Percentiles rank a stretch among this genome's conserved stretches.
Conservation (phyloP, 2,888 invertebrate genomes). For the Escarpia spicata region DNA sequence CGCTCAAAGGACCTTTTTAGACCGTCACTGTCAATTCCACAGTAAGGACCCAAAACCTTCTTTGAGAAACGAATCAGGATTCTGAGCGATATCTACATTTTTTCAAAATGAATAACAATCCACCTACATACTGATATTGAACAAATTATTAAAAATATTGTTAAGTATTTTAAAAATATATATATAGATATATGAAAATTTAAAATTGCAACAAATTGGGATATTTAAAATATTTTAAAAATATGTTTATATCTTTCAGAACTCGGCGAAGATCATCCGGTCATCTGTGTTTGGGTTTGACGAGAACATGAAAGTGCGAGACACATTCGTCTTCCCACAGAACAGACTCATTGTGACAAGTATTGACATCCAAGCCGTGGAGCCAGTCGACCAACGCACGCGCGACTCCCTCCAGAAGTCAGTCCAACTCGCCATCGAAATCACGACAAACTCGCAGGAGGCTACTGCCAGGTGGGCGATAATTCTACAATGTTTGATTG, state of each 20-base stretch:
- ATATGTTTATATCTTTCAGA: constrained; percentile 48
- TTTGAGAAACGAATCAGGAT: no score
- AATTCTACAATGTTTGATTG: neutral
- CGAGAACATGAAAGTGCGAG: constrained; percentile 65
- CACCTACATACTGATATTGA: no score
- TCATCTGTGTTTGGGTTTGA: constrained; percentile 68
- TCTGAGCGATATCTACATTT: no score
- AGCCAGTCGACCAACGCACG: constrained; percentile 69
- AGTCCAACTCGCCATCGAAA: constrained; percentile 69
- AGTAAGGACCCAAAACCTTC: no score
- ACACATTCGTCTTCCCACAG: constrained; percentile 65
- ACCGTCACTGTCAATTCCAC: no score
- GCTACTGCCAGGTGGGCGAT: constrained; percentile 65
- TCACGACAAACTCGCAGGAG: constrained; percentile 70
- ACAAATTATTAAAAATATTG: no score
- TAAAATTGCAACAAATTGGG: no score
- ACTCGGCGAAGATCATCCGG: constrained; percentile 68
- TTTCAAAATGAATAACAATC: no score
- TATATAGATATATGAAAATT: no score
- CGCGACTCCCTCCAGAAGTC: constrained; percentile 68
- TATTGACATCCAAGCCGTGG: constrained; percentile 68
- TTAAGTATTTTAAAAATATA: no score
- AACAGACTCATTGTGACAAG: constrained; percentile 67
- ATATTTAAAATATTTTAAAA: no score
- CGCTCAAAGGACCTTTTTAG: no score